A percentile compares a stretch with the other conserved stretches of the same genome.
phyloP scores from a whole-genome alignment of 2,113 vertebrate species.

The Sylvicapra grimmia region DNA sequence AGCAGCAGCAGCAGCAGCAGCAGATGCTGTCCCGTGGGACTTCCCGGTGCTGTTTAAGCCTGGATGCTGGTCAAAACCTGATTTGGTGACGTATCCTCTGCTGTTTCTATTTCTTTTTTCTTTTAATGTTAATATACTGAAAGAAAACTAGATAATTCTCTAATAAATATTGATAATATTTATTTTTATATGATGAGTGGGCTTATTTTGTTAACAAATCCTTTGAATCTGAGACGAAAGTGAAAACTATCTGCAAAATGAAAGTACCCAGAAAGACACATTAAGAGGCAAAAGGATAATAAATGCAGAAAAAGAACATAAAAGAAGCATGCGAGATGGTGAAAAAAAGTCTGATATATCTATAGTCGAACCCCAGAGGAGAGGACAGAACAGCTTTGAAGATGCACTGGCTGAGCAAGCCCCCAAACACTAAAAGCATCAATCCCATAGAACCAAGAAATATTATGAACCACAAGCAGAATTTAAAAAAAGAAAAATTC shows the following conservation, averaged over 20 bases:
- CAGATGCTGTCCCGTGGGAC: rapidly evolving
- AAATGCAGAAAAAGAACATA: not conserved
- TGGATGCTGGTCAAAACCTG: not conserved
- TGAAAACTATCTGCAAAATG: not conserved
- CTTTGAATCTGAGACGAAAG: not conserved
- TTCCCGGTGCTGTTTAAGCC: not conserved
- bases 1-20: no score
- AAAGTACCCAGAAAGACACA: not conserved
- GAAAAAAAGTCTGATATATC: rapidly evolving
- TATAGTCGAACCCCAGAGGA: not conserved
- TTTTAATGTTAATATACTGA: not conserved
- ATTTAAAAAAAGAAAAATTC: not conserved
- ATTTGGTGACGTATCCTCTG: not conserved
- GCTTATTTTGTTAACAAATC: not conserved
- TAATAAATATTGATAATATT: not conserved
- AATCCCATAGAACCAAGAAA: not conserved
- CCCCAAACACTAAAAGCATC: not conserved
- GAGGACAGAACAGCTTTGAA: not conserved
- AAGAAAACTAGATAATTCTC: not conserved
- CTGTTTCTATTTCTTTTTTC: not conserved
- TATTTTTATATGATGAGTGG: not conserved
- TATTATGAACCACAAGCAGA: no score
- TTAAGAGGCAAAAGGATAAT: not conserved
- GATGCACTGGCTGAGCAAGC: no score
- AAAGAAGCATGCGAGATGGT: rapidly evolving